A percentile compares a stretch with the other conserved stretches of the same genome.
phyloP scores from a whole-genome alignment of 2,797 vertebrate genomes.

The Clamator glandarius region DNA sequence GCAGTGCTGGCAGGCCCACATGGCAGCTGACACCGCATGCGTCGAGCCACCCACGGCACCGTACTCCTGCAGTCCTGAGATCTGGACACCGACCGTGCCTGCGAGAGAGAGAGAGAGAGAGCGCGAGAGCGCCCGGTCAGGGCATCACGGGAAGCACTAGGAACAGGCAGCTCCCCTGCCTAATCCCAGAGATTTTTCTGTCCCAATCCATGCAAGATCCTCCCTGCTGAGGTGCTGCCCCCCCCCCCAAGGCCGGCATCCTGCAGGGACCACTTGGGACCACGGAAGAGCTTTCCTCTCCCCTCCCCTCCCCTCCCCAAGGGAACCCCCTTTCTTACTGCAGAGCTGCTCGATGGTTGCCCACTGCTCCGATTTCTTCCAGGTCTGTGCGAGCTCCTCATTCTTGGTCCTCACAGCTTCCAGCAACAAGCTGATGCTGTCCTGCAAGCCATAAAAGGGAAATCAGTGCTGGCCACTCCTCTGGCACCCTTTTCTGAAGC shows the following conservation, averaged over 20 bases:
- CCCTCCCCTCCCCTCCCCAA: neutral
- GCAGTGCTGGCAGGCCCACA: slow-evolving; percentile 99
- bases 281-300: neutral
- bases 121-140: too few species aligned
- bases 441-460: slow-evolving; percentile 76
- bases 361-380: slow-evolving; percentile 99
- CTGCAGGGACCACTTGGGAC: rapidly evolving
- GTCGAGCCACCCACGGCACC: slow-evolving; percentile 87
- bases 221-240: neutral
- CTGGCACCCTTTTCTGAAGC: neutral
- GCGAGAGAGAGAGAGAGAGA: neutral
- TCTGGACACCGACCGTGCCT: slow-evolving; percentile 93
- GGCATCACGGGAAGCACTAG: neutral
- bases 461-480: neutral
- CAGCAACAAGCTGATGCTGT: slow-evolving; percentile 94
- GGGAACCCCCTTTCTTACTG: slow-evolving; percentile 81
- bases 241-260: rapidly evolving
- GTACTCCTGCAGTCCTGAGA: slow-evolving; percentile 88
- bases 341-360: slow-evolving; percentile 98
- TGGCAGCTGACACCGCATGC: slow-evolving; percentile 80
- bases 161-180: neutral
- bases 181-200: neutral
- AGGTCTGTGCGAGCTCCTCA: slow-evolving; percentile 95
- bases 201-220: neutral
- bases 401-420: slow-evolving; percentile 95